Percentiles rank a stretch among this genome's conserved stretches.
Conservation (phyloP, 2,888 invertebrate species). For the Bedellia somnulentella region DNA sequence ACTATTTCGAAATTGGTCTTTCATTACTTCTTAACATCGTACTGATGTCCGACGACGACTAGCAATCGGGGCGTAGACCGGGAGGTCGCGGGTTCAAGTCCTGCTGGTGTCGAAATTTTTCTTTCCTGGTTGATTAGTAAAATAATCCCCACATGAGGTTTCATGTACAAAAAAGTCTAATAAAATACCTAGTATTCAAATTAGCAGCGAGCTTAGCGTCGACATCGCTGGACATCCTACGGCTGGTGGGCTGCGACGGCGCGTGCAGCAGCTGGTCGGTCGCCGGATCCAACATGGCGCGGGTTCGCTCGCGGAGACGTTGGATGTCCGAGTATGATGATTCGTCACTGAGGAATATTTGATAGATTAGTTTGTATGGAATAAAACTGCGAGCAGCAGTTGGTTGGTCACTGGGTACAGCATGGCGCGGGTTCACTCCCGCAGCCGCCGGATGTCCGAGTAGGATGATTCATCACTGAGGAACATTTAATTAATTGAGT, state of each 20-base stretch:
- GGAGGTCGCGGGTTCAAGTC: too few species aligned
- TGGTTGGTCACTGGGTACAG: background rate
- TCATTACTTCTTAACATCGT: too few species aligned
- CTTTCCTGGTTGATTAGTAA: too few species aligned
- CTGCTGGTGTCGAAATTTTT: too few species aligned
- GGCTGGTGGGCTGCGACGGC: constrained; percentile 40
- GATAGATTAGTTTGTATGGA: background rate
- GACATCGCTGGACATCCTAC: constrained; percentile 40
- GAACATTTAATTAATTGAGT: constrained; percentile 1
- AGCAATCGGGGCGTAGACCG: too few species aligned
- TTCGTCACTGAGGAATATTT: constrained; percentile 26
- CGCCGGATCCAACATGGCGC: constrained; percentile 33
- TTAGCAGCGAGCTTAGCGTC: constrained; percentile 44
- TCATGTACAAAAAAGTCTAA: too few species aligned
- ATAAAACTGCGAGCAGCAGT: too few species aligned
- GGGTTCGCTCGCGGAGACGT: constrained; percentile 37
- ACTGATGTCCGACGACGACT: too few species aligned
- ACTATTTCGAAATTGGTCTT: too few species aligned
- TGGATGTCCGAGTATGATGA: constrained; percentile 47
- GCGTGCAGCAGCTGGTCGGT: constrained; percentile 27
- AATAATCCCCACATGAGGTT: too few species aligned
- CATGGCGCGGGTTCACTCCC: constrained; percentile 41
- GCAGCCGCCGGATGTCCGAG: constrained; percentile 37
- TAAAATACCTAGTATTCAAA: constrained; percentile 45
- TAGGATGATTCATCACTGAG: constrained; percentile 46